These are phyloP conservation scores for Ophion costatus DNA, from an alignment of 2,888 invertebrate genomes.

Conservation along the genomic window DNA sequence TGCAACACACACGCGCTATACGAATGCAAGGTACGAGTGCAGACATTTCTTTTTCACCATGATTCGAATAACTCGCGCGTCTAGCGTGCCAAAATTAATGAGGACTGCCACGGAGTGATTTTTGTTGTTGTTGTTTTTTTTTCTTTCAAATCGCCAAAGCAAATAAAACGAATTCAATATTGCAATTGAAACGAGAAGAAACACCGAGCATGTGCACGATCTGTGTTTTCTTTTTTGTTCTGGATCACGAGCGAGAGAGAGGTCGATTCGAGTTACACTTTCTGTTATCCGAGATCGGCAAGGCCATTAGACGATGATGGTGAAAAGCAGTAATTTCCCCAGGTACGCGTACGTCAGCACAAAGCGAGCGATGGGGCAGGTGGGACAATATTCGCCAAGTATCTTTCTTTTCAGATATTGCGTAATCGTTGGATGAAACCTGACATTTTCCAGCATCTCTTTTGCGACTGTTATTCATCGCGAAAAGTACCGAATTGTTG, in stretches of 20 bases:
- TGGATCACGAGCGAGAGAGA: background rate
- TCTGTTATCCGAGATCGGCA: constrained; percentile 36
- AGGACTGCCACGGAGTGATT: background rate
- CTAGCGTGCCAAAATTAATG: background rate
- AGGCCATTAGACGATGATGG: constrained; percentile 12
- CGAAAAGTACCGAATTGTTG: background rate
- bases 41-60: constrained; percentile 5
- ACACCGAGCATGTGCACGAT: background rate
- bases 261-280: constrained; percentile 37
- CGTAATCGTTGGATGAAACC: background rate
- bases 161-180: background rate
- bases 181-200: background rate
- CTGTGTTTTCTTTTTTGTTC: background rate
- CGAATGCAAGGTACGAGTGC: background rate
- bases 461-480: background rate
- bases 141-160: background rate
- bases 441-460: background rate
- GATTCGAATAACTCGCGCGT: background rate
- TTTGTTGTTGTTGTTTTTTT: background rate
- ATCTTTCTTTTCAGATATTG: background rate
- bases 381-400: background rate
- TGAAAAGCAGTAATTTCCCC: constrained; percentile 1
- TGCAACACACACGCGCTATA: constrained; percentile 11
- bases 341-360: too few species aligned
- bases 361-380: background rate